Evolutionary conservation across 2,797 vertebrate genomes (phyloP).

Genomic region (Martes flavigula): DNA sequence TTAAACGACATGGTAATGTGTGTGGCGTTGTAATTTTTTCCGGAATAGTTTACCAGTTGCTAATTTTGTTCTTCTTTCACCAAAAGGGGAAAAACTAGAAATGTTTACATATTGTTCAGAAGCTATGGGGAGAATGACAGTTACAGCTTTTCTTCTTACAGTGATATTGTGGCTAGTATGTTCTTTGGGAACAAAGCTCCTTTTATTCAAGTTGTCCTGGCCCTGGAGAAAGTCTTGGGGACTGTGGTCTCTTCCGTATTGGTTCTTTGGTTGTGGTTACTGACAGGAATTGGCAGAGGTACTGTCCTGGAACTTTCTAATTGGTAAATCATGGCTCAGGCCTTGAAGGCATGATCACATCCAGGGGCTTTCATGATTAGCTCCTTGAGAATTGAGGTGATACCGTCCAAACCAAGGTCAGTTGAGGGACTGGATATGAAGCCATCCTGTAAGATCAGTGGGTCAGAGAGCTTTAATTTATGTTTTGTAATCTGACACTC

Average conservation of each 20-base stretch:
- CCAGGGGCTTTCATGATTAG: not conserved
- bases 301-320: not conserved
- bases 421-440: not conserved
- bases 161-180: not conserved
- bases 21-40: constrained; percentile 15
- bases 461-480: not conserved
- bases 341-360: not conserved
- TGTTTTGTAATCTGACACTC: not conserved
- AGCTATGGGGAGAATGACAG: not conserved
- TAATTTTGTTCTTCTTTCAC: constrained; percentile 52
- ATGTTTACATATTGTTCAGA: not conserved
- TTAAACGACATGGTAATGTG: not conserved
- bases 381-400: not conserved
- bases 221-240: constrained; percentile 24
- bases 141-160: not conserved
- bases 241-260: not conserved
- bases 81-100: not conserved
- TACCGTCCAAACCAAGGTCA: not conserved
- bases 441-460: not conserved
- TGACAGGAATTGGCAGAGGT: not conserved
- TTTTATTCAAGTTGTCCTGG: constrained; percentile 45
- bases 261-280: not conserved
- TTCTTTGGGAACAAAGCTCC: constrained; percentile 23
- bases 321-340: not conserved
- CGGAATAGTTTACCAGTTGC: not conserved